Evolutionary conservation across 2,888 invertebrate genomes (phyloP).

Genomic region (Hoplodrina ambigua): DNA sequence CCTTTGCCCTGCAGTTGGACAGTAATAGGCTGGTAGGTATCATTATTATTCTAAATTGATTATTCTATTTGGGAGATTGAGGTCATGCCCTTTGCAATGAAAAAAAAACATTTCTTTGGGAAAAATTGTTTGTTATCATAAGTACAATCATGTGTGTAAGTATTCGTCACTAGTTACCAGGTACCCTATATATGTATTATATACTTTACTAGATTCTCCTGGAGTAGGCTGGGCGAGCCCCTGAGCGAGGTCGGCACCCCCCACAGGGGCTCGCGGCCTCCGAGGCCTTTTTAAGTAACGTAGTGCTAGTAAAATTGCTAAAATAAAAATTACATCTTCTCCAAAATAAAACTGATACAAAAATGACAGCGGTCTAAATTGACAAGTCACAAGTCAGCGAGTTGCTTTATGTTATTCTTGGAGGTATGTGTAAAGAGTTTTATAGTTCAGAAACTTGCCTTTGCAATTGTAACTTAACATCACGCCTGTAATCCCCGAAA

Average conservation of each 20-base stretch:
- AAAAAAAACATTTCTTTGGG: no score
- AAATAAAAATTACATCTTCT: slow-evolving; percentile 31
- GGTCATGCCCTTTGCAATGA: no score
- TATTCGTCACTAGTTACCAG: no score
- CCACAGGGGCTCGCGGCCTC: slow-evolving; percentile 1
- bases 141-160: no score
- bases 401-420: neutral
- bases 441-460: neutral
- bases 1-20: no score
- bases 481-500: no score
- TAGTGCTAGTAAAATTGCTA: slow-evolving; percentile 44
- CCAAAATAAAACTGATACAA: slow-evolving; percentile 34
- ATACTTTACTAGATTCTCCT: neutral
- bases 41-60: no score
- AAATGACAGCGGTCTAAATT: slow-evolving; percentile 31
- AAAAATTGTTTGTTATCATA: no score
- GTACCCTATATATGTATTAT: neutral
- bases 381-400: neutral
- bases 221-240: neutral
- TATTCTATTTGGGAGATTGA: no score
- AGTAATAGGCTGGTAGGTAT: no score
- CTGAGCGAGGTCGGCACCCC: neutral
- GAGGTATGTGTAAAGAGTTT: slow-evolving; percentile 24
- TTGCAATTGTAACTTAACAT: neutral
- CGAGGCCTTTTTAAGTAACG: slow-evolving; percentile 32